A percentile compares a stretch with the other conserved stretches of the same genome.
phyloP scores from a whole-genome alignment of 2,113 vertebrate species.

The Spizaetus ornatus region DNA sequence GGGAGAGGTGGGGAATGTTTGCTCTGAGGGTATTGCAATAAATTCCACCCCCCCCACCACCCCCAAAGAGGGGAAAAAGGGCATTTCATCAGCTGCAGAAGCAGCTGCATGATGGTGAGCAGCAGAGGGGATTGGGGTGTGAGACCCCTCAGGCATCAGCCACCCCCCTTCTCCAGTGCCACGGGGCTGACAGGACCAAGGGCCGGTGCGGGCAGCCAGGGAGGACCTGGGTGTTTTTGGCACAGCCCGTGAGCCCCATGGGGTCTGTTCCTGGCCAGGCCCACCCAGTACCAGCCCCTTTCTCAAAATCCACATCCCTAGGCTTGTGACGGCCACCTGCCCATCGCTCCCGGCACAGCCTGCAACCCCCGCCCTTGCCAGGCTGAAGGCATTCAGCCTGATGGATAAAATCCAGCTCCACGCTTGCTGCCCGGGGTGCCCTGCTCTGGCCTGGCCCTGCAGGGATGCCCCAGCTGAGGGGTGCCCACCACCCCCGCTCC shows the following conservation, averaged over 20 bases:
- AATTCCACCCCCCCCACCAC: no score
- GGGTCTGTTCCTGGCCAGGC: background rate
- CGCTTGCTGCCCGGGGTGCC: fast-evolving
- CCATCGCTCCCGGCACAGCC: background rate
- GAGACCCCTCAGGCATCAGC: background rate
- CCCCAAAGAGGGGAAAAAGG: fast-evolving
- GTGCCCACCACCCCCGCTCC: background rate
- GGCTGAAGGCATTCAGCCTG: background rate
- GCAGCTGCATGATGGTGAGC: fast-evolving
- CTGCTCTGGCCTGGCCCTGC: background rate
- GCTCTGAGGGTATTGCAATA: background rate
- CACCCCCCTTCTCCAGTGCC: background rate
- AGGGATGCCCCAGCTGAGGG: fast-evolving
- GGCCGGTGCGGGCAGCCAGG: background rate
- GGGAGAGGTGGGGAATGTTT: background rate
- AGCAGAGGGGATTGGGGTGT: background rate
- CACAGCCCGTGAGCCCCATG: fast-evolving
- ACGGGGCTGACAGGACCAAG: fast-evolving
- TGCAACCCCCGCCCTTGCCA: no score
- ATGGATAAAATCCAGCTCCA: background rate
- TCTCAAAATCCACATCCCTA: background rate
- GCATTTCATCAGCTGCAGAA: background rate
- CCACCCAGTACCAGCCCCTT: background rate
- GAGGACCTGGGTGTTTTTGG: background rate
- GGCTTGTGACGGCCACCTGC: background rate